Evolutionary conservation across 2,797 vertebrate species (phyloP).

Genomic region (Dendrocincla tyrannina): DNA sequence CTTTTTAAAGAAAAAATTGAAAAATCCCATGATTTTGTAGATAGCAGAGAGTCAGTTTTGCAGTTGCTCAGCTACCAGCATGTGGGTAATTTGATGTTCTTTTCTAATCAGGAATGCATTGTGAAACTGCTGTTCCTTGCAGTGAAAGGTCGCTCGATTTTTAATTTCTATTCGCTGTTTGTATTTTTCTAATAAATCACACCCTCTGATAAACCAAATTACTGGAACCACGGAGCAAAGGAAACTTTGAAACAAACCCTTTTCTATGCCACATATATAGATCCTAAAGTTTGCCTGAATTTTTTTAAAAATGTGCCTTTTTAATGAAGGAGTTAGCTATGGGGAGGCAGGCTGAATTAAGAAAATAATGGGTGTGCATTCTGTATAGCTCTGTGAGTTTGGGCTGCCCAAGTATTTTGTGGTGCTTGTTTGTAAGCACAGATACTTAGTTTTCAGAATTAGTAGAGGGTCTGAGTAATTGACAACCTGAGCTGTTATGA

Average conservation of each 20-base stretch:
- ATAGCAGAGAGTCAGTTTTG: conserved; percentile 25
- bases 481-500: not conserved
- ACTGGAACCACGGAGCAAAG: not conserved
- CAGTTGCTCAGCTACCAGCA: conserved; percentile 34
- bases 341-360: not conserved
- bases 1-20: conserved; percentile 7
- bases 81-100: conserved; percentile 36
- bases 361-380: not conserved
- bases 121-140: conserved; percentile 24
- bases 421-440: conserved; percentile 1
- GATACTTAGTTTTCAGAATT: conserved; percentile 45
- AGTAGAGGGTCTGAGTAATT: not conserved
- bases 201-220: not conserved
- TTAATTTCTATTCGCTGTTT: not conserved
- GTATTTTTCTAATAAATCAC: conserved; percentile 46
- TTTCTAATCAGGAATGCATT: conserved; percentile 24
- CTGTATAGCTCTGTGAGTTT: not conserved
- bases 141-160: conserved; percentile 36
- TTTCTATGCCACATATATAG: not conserved
- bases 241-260: conserved; percentile 6
- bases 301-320: not conserved
- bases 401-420: not conserved
- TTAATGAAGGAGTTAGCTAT: not conserved
- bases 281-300: not conserved
- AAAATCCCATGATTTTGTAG: conserved; percentile 8